A percentile compares a stretch with the other conserved stretches of the same genome.
phyloP scores from a whole-genome alignment of 2,113 vertebrate species.

The Callipepla squamata region DNA sequence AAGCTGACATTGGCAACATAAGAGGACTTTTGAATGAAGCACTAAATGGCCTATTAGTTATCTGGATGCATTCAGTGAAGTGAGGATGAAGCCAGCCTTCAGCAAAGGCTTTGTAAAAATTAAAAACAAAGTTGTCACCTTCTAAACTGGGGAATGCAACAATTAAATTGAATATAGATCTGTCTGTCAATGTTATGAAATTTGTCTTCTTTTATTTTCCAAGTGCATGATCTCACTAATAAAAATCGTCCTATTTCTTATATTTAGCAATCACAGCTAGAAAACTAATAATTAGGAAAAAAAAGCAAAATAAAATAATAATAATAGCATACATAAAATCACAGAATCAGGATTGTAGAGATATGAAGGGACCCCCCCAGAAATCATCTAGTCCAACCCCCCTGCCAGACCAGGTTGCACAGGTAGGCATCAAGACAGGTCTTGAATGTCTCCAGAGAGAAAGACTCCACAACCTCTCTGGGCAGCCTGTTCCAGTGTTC shows the following conservation, averaged over 20 bases:
- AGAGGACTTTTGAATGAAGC: not conserved
- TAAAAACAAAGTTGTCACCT: not conserved
- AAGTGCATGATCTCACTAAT: not conserved
- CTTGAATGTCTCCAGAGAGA: too few relatives aligned
- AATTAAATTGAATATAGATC: too few relatives aligned
- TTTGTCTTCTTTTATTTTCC: not conserved
- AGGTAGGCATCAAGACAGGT: too few relatives aligned
- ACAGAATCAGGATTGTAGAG: too few relatives aligned
- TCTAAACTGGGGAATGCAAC: not conserved
- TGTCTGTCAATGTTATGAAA: not conserved
- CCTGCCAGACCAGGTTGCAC: too few relatives aligned
- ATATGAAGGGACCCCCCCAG: too few relatives aligned
- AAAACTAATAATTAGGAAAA: not conserved
- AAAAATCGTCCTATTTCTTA: not conserved
- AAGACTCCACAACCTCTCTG: too few relatives aligned
- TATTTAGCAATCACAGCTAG: not conserved
- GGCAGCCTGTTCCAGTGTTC: too few relatives aligned
- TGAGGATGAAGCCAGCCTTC: rapidly evolving
- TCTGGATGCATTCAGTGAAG: not conserved
- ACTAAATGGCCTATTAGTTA: not conserved
- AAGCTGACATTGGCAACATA: not conserved
- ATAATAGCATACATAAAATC: too few relatives aligned
- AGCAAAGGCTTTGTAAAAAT: not conserved
- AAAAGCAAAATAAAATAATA: not conserved
- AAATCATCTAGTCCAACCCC: too few relatives aligned